phyloP scores from a whole-genome alignment of 2,888 invertebrate genomes.

The Hedya salicella region DNA sequence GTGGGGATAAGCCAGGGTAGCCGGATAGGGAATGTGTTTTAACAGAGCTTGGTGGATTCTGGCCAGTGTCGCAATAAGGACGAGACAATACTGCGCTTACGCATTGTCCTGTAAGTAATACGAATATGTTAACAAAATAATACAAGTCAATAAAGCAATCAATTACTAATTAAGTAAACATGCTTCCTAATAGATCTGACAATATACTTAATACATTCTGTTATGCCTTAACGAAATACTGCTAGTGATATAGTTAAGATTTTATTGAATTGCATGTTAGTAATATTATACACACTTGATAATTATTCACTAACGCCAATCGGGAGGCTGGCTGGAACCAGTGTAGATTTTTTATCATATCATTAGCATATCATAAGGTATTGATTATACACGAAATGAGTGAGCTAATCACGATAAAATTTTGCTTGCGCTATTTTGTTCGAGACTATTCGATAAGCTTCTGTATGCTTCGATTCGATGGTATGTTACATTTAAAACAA shows the following conservation, averaged over 20 bases:
- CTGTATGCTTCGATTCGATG: slow-evolving; percentile 21
- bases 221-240: slow-evolving; percentile 81
- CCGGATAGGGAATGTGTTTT: no score
- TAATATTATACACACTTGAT: slow-evolving; percentile 60
- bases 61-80: slow-evolving; percentile 12
- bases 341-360: slow-evolving; percentile 83
- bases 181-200: slow-evolving; percentile 84
- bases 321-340: slow-evolving; percentile 74
- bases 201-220: slow-evolving; percentile 73
- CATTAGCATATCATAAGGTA: slow-evolving; percentile 81
- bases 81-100: slow-evolving; percentile 28
- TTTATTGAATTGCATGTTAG: slow-evolving; percentile 75
- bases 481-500: slow-evolving; percentile 21
- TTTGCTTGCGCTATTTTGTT: slow-evolving; percentile 53
- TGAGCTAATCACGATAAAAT: slow-evolving; percentile 56
- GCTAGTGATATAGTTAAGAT: slow-evolving; percentile 76
- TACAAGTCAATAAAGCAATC: slow-evolving; percentile 70
- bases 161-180: slow-evolving; percentile 80
- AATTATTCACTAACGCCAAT: slow-evolving; percentile 58
- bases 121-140: slow-evolving; percentile 49
- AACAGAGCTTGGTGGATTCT: no score
- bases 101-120: slow-evolving; percentile 27
- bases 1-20: no score
- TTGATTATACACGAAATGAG: slow-evolving; percentile 56
- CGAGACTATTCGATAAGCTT: slow-evolving; percentile 19